Evolutionary conservation across 2,888 invertebrate species (phyloP), one percentile per base, ranked within the genome.

Genomic region (Uropetala carovei): DNA sequence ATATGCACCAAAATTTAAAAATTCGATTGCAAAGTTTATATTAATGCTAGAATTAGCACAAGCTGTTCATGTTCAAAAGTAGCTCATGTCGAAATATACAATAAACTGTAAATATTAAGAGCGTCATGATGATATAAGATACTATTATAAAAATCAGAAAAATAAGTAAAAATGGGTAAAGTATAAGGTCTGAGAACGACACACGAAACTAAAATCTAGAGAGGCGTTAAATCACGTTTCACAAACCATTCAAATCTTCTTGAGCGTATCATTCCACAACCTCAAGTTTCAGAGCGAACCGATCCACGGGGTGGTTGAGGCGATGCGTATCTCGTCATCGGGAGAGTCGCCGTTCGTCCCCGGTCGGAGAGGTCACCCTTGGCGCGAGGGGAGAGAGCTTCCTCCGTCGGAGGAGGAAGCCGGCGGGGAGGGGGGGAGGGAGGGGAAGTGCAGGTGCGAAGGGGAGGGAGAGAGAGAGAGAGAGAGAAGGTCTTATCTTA

Each of bases 301-400:
- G 89, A 89, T 89, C 89, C 60, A n/a, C 89, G 30, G 64, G 60
- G 27, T 27, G 89, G 89, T 18, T 60, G 59, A 43, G 89, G 27
- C 60, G n/a, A 60, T 60, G 56, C n/a, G 13, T 43, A 89, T 64
- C 64, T 68, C 68, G n/a, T 89, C 64, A 68, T n/a, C 18, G 89
- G 27, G 43, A 43, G 43, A 7, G 7, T 64, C 7, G 56, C 43
- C 83, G 57, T 43, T 43, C 43, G 14, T 83, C 83, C 75, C n/a
- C 83, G 83, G 57, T 18, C 30, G 43, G 43, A 18, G 83, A 43
- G 56, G 27, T 82, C 94, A 94, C 93, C 94, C 95, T 94, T 95
- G 95, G 93, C 94, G 95, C 94, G 94, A 94, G 93, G 94, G 94
- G 93, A 94, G 94, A 94, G 94, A 94, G 94, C 94, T 94, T 93